Evolutionary conservation across 2,113 vertebrate species (phyloP).

Genomic region (Jacana jacana): DNA sequence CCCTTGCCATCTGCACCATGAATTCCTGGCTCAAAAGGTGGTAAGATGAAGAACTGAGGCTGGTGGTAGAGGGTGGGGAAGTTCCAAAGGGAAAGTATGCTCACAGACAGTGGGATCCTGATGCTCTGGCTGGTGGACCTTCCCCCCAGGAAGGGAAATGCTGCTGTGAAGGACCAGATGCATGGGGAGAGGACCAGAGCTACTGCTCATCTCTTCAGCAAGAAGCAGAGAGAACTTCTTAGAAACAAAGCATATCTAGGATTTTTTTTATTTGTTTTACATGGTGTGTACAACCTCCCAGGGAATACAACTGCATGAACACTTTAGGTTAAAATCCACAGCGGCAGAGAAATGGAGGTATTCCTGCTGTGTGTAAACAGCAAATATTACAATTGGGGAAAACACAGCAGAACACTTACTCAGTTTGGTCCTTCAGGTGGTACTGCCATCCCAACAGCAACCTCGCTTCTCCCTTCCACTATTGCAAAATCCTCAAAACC

Average conservation of each 20-base stretch:
- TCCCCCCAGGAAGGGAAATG: background rate
- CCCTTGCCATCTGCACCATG: rapidly evolving
- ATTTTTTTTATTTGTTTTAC: background rate
- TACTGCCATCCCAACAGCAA: background rate
- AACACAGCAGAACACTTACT: background rate
- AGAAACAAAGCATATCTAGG: background rate
- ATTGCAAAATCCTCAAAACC: background rate
- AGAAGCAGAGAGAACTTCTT: background rate
- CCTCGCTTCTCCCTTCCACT: background rate
- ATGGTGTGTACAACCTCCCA: background rate
- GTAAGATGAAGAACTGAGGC: background rate
- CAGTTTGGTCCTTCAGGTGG: background rate
- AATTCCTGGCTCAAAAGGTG: background rate
- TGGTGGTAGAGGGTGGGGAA: background rate
- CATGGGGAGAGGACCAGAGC: background rate
- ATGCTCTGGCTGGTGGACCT: background rate
- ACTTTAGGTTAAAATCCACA: background rate
- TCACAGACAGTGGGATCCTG: rapidly evolving
- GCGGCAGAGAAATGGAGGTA: background rate
- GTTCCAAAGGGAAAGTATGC: background rate
- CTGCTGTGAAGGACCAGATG: too few species aligned
- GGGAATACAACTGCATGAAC: background rate
- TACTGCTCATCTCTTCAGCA: rapidly evolving
- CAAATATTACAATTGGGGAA: background rate
- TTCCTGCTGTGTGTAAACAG: background rate